A percentile compares a stretch with the other conserved stretches of the same genome.
phyloP scores from a whole-genome alignment of 1,140 invertebrate genomes.

The Penaeus japonicus region DNA sequence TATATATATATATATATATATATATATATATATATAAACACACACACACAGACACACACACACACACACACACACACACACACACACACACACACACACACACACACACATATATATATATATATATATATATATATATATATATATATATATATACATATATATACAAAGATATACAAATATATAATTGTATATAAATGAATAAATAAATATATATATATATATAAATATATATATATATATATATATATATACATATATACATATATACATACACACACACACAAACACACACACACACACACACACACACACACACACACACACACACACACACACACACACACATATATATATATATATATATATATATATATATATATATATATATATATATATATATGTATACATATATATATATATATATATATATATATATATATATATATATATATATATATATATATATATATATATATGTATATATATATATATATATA shows the following conservation, averaged over 20 bases:
- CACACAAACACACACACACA: neutral
- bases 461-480: neutral
- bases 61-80: neutral
- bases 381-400: no score
- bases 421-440: no score
- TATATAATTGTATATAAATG: neutral
- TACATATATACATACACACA: neutral
- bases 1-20: neutral
- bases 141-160: neutral
- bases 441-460: neutral
- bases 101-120: neutral
- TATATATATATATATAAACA: neutral
- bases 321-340: neutral
- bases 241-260: neutral
- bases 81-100: neutral
- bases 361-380: no score
- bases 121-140: neutral
- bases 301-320: neutral
- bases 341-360: neutral
- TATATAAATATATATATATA: neutral
- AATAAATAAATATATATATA: neutral
- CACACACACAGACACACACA: neutral
- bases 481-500: no score
- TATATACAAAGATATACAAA: neutral
- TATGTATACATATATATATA: no score